These are phyloP conservation scores for Penaeus indicus DNA, from an alignment of 1,140 invertebrate genomes.

Conservation along the genomic window DNA sequence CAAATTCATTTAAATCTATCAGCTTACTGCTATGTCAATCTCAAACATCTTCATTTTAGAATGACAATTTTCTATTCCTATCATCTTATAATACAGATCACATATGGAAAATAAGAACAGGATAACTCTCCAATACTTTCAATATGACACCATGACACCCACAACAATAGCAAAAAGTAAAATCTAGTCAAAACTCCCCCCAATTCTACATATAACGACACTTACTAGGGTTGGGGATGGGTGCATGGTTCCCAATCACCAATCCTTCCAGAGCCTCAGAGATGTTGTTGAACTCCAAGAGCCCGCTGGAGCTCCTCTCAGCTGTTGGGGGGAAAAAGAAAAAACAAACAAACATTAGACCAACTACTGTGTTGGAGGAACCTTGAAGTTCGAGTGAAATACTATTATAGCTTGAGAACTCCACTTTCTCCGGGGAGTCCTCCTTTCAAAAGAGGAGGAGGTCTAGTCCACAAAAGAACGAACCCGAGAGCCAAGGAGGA, in stretches of 20 bases:
- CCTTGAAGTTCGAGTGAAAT: no score
- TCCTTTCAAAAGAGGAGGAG: no score
- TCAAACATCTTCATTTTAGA: no score
- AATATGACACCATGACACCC: background rate
- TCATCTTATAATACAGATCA: no score
- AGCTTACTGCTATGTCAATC: no score
- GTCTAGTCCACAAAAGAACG: no score
- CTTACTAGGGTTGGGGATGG: conserved; percentile 85
- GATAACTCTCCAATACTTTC: background rate
- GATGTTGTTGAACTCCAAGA: conserved; percentile 93
- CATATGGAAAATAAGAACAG: background rate
- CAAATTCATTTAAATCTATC: no score
- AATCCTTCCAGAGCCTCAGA: conserved; percentile 93
- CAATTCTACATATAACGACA: conserved; percentile 36
- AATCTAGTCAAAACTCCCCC: background rate
- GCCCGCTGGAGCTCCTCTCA: conserved; percentile 86
- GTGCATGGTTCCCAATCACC: conserved; percentile 94
- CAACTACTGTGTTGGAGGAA: background rate
- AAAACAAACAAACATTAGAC: background rate
- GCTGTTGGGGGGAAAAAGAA: conserved; percentile 67
- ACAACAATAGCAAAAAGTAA: background rate
- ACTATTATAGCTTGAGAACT: no score
- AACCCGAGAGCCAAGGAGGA: no score
- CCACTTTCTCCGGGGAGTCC: no score
- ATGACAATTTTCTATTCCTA: no score